Base-by-base conservation (phyloP, 2,797 vertebrate species). In the Tragopan temminckii region DNA sequence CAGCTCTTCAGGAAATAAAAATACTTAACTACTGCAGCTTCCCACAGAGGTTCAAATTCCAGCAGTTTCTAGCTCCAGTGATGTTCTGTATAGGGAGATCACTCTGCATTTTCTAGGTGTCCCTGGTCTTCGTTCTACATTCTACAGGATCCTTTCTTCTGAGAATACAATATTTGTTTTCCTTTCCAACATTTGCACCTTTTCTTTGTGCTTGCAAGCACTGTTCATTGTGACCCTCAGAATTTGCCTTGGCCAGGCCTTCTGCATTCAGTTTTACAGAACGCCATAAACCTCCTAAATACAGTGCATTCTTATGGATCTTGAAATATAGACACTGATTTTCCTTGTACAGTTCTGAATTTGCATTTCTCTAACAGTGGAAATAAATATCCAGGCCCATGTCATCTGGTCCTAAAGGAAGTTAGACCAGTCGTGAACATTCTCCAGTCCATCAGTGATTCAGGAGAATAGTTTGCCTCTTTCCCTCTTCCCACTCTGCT, bases 91-190 rank as follows among this genome's bases (percentile, higher is more conserved):
- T 1, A 61, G 11, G 38, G n/a, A 81, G 9, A 45, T 36, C 17
- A 16, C 18, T 82, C 12, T 68, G 3, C 55, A 10, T 55, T 90
- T 81, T 53, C 67, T 27, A 79, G 35, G 33, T 59, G 42, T 63
- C 78, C 20, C n/a, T 0, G 0, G 25, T 31, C 29, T 35, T 66
- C n/a, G 13, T 9, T 52, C n/a, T 55, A 29, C 35, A 9, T 82
- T 75, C 23, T 40, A 8, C 31, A 48, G 15, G 25, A 77, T 42
- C 24, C 36, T 66, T 77, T 89, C 58, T 52, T 77, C 42, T 31
- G 16, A 38, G 19, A 19, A 43, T 29, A 12, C 35, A 62, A 64
- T 24, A 72, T 5, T 82, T 2, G 7, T 63, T 93, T 84, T 76
- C 33, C 63, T 88, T 86, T 63, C 63, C 35, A 81, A 48, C 62